Conservation (phyloP, 2,797 vertebrate genomes). For the Xyrichtys novacula region DNA sequence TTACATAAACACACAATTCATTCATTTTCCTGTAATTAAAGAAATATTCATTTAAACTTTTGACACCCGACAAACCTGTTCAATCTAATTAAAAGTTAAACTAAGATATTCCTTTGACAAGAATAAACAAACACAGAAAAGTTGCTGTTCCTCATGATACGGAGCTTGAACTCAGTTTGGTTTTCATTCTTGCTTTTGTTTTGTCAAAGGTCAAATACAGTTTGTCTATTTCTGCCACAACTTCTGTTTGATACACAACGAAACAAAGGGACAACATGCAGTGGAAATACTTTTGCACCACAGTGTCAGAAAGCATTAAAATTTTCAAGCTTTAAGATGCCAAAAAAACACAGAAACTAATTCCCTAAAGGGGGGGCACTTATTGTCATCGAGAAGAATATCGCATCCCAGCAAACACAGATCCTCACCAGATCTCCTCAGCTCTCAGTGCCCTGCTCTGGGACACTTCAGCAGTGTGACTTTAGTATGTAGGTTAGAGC, state of each 20-base stretch:
- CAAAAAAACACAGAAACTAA: not conserved
- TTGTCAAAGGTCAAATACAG: no score
- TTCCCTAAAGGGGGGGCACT: not conserved
- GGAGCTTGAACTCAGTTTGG: no score
- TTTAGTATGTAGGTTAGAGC: not conserved
- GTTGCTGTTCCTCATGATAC: no score
- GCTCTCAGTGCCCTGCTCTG: not conserved
- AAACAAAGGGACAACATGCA: not conserved
- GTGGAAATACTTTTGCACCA: not conserved
- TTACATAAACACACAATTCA: constrained; percentile 7
- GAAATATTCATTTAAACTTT: no score
- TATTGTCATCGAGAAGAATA: not conserved
- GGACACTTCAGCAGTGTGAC: constrained; percentile 4
- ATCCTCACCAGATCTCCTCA: not conserved
- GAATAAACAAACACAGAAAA: no score
- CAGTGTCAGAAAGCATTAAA: not conserved
- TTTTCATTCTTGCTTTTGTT: no score
- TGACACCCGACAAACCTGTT: no score
- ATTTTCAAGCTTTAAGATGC: not conserved
- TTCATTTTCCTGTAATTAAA: not conserved
- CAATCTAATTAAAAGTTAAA: no score
- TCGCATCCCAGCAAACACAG: not conserved
- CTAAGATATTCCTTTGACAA: no score
- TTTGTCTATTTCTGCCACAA: no score
- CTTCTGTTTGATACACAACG: not conserved